A percentile compares a stretch with the other conserved stretches of the same genome.
Evolutionary conservation across 2,797 vertebrate species (phyloP).

Genomic region (Botia kubotai): DNA sequence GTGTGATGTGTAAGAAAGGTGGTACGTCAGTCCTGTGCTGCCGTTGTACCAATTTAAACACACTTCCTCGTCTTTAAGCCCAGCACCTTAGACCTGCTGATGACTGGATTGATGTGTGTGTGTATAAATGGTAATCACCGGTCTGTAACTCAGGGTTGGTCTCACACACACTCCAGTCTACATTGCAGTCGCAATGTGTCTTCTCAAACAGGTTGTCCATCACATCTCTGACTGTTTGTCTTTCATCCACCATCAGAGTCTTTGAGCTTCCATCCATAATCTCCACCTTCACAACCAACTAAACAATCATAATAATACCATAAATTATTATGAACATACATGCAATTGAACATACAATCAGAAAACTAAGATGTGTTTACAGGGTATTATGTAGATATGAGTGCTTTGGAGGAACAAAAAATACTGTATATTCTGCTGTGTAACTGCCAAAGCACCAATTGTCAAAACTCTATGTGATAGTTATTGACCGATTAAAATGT

Average conservation of each 20-base stretch:
- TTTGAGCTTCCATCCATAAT: constrained; percentile 85
- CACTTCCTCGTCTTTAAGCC: constrained; percentile 57
- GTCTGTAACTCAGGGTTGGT: constrained; percentile 84
- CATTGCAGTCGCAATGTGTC: constrained; percentile 83
- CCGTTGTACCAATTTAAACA: constrained; percentile 69
- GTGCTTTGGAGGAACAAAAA: no score
- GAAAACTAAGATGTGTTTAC: no score
- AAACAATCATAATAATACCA: constrained; percentile 37
- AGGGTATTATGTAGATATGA: no score
- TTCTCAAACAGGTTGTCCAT: constrained; percentile 89
- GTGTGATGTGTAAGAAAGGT: constrained; percentile 39
- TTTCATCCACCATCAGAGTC: constrained; percentile 89
- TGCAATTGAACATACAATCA: no score
- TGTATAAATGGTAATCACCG: constrained; percentile 68
- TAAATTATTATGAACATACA: background rate
- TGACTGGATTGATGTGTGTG: background rate
- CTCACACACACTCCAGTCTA: constrained; percentile 88
- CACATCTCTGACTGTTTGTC: constrained; percentile 82
- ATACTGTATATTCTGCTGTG: no score
- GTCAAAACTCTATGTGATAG: no score
- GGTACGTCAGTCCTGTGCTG: constrained; percentile 64
- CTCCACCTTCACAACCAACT: constrained; percentile 88
- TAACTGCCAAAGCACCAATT: no score
- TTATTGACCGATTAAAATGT: no score
- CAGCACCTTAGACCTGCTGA: constrained; percentile 4